Evolutionary conservation across 1,140 invertebrate species (phyloP).

Genomic region (Conus ventricosus): DNA sequence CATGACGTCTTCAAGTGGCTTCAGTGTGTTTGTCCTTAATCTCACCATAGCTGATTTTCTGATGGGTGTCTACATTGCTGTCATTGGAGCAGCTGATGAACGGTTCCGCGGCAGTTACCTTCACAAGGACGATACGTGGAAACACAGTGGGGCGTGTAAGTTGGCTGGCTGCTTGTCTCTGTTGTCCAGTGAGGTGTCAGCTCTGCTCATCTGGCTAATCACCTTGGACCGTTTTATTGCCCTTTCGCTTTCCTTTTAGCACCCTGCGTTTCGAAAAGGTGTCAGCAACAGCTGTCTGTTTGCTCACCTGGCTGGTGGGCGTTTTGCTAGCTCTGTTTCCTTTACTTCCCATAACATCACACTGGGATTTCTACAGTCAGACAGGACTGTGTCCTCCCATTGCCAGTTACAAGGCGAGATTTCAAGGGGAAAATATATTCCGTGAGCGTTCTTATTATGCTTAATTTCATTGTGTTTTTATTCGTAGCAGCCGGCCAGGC

Average conservation of each 20-base stretch:
- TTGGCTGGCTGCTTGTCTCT: constrained; percentile 32
- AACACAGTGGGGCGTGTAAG: constrained; percentile 8
- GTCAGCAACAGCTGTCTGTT: not conserved
- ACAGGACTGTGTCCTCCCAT: constrained; percentile 47
- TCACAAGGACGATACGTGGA: constrained; percentile 15
- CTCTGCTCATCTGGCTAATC: constrained; percentile 42
- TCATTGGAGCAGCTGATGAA: constrained; percentile 34
- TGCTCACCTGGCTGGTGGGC: constrained; percentile 15
- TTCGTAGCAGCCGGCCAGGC: constrained; percentile 46
- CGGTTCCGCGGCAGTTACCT: constrained; percentile 53
- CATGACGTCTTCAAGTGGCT: constrained; percentile 41
- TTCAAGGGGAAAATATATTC: constrained; percentile 45
- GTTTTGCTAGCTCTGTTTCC: constrained; percentile 6
- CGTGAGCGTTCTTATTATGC: constrained; percentile 43
- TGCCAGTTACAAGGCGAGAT: constrained; percentile 42
- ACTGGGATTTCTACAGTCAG: constrained; percentile 49
- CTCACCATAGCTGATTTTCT: constrained; percentile 33
- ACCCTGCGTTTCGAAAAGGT: constrained; percentile 17
- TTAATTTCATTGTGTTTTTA: constrained; percentile 49
- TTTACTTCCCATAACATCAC: not conserved
- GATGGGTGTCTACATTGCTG: constrained; percentile 32
- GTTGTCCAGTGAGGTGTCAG: constrained; percentile 37
- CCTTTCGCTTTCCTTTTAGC: constrained; percentile 25
- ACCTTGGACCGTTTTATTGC: constrained; percentile 45
- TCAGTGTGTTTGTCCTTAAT: constrained; percentile 52